Base-by-base conservation (phyloP, 2,113 vertebrate genomes). In the Otolemur garnettii region DNA sequence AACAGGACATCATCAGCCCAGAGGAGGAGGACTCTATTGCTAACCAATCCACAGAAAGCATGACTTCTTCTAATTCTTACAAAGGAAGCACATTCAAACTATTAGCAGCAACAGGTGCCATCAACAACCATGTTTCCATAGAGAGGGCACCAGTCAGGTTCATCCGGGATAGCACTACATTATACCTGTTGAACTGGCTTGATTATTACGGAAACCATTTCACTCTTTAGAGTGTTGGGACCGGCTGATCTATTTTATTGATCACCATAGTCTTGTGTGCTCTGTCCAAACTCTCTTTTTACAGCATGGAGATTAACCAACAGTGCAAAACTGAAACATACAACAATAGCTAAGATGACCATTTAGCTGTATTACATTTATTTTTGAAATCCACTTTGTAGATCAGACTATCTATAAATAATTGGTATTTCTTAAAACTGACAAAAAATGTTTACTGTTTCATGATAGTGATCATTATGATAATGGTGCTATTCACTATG, bases 351-450 rank as follows among this genome's bases (percentile, higher is more conserved):
- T 24, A 50, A n/a, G n/a, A 75, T 33, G 59, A 33, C 45, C 38
- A 68, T 7, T 53, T 8, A 45, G 45, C 15, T 84, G 11, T 24
- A 18, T 6, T 50, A 0, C 33, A 17, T 84, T 80, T 93, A 17
- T 38, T 81, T 82, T 59, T 68, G 59, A 95, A 92, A 84, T 87
- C 8, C 15, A 83, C 42, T 85, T 50, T 85, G 57, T 69, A 57
- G 9, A 82, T 80, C 19, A 75, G 9, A 77, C 42, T 74, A 42
- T 79, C 7, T 78, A 89, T 5, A 62, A 62, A 80, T 33, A 79
- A 78, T 38, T 71, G 13, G 8, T 53, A 19, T 35, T 77, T n/a
- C 74, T 80, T 4, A 59, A 90, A 90, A 77, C 2, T 1, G 68
- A 6, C 2, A 78, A 26, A 55, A 30, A 57, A n/a, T 8, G 53